These are phyloP conservation scores for Eupeodes corollae DNA, from an alignment of 1,140 invertebrate genomes.

Conservation along the genomic window DNA sequence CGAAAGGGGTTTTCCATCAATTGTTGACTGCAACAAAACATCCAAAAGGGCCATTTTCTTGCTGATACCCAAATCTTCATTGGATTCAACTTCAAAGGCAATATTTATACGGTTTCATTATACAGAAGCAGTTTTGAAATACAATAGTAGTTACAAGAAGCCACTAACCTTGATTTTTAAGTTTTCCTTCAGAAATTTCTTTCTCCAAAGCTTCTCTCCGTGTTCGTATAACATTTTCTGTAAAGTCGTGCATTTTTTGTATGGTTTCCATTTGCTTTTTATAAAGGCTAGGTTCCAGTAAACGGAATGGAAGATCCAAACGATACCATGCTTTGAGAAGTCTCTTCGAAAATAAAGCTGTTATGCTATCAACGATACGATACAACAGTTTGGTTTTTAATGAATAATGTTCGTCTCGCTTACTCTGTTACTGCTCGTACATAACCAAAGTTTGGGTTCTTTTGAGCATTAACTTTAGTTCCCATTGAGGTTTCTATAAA, in stretches of 20 bases:
- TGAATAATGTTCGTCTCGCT: slow-evolving; percentile 6
- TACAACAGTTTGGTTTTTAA: background rate
- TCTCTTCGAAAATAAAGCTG: slow-evolving; percentile 16
- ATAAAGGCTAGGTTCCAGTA: slow-evolving; percentile 24
- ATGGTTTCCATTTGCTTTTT: slow-evolving; percentile 44
- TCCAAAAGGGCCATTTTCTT: slow-evolving; percentile 65
- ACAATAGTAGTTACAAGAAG: background rate
- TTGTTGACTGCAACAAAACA: slow-evolving; percentile 52
- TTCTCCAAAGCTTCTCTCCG: slow-evolving; percentile 26
- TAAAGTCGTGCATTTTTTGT: slow-evolving; percentile 57
- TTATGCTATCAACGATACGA: slow-evolving; percentile 12
- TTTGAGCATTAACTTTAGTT: slow-evolving; percentile 58
- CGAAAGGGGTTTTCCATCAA: slow-evolving; percentile 45
- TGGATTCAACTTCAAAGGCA: background rate
- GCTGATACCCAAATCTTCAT: slow-evolving; percentile 36
- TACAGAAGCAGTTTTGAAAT: background rate
- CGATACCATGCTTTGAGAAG: slow-evolving; percentile 22
- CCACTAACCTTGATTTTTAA: background rate
- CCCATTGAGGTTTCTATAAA: slow-evolving; percentile 74
- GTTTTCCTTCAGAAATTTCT: slow-evolving; percentile 5
- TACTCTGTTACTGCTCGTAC: slow-evolving; percentile 54
- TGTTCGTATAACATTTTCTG: slow-evolving; percentile 42
- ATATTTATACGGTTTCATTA: background rate
- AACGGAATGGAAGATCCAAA: slow-evolving; percentile 17
- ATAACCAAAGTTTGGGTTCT: slow-evolving; percentile 54